Percentiles rank a stretch among this genome's conserved stretches.
phyloP scores from a whole-genome alignment of 2,888 invertebrate species.

The Lamproptera curius region DNA sequence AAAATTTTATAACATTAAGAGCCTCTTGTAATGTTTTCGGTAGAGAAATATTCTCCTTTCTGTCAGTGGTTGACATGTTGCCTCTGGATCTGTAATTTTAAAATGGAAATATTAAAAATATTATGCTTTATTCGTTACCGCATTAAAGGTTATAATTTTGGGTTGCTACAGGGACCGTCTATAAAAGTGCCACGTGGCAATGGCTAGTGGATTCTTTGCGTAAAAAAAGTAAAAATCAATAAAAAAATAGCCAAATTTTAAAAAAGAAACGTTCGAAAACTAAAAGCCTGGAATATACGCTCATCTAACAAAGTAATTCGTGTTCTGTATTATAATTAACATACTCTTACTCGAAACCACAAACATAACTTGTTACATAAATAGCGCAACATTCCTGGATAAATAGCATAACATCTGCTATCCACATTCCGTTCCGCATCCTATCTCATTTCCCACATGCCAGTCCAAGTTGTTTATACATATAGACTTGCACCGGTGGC shows the following conservation, averaged over 20 bases:
- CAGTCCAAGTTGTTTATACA: conserved; percentile 14
- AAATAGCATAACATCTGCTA: conserved; percentile 15
- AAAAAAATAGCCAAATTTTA: too few species aligned
- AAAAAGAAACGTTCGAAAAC: too few species aligned
- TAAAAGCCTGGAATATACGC: too few species aligned
- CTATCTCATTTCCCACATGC: conserved; percentile 18
- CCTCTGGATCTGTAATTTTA: conserved; percentile 48
- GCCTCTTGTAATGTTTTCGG: conserved; percentile 68
- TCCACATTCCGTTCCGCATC: conserved; percentile 21
- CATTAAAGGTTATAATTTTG: too few species aligned
- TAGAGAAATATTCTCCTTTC: conserved; percentile 52
- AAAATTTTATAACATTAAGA: conserved; percentile 67
- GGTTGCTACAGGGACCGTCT: too few species aligned
- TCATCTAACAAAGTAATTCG: too few species aligned
- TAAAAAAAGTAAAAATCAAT: too few species aligned
- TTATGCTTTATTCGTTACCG: neutral
- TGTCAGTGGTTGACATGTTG: conserved; percentile 42
- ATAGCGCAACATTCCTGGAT: neutral
- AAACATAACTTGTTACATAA: neutral
- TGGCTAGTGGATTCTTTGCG: too few species aligned
- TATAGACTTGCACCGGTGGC: conserved; percentile 22
- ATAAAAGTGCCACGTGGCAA: too few species aligned
- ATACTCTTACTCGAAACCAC: neutral
- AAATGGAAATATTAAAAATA: conserved; percentile 30
- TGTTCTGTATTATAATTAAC: neutral